Base-by-base conservation (phyloP, 2,797 vertebrate genomes). In the Lateolabrax maculatus region DNA sequence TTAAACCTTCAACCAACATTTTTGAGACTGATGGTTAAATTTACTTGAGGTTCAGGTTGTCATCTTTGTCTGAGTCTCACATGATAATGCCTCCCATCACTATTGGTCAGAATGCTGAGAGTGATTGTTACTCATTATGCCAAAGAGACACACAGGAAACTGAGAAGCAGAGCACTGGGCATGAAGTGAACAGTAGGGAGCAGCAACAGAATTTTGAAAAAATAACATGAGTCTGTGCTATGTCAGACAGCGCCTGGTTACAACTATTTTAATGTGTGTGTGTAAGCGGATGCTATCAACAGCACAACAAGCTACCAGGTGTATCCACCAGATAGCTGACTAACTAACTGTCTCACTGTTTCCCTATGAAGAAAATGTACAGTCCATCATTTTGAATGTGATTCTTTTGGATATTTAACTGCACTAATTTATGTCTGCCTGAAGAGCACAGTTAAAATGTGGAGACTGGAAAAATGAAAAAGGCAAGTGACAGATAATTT, bases 171-270 rank as follows among this genome's bases (percentile, higher is more conserved):
- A 73, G 63, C 51, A 63, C n/a, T 37, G 0, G 48, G 67, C 31
- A 51, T 66, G 9, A 57, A 85, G 74, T 69, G 74, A 85, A 82
- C 84, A 89, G 81, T 70, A 87, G 80, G 49, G 75, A 78, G 84
- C 87, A 90, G 80, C 73, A 87, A 55, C 37, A 78, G 62, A 81
- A 80, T 72, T 61, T 29, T 57, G 46, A 58, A 79, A 53, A 60
- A 46, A 60, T 13, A 27, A 63, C 23, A 64, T 58, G 27, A 43
- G 60, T n/a, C 39, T 74, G 16, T 34, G 56, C 74, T 81, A 48
- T 34, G 23, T 68, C 19, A 71, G 15, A 79, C 29, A 64, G 21
- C 49, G 69, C 7, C 39, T 21, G 31, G 18, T 52, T 60, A 16
- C 29, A 75, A 15, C 73, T 53, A 9, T 75, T 75, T 78, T 48